Evolutionary conservation across 2,797 vertebrate genomes (phyloP).

Genomic region (Bucorvus abyssinicus): DNA sequence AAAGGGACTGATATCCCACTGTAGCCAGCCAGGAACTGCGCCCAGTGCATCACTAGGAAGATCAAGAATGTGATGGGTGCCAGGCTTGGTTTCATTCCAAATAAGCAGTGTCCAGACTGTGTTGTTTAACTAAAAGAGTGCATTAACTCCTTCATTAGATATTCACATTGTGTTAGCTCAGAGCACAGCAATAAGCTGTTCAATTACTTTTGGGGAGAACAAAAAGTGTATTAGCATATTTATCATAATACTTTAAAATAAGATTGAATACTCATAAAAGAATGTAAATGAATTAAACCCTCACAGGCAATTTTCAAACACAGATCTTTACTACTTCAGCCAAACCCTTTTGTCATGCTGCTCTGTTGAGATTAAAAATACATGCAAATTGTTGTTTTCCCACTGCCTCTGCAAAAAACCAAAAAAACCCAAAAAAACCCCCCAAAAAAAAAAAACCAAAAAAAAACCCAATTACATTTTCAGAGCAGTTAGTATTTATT

Average conservation of each 20-base stretch:
- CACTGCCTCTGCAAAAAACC: not conserved
- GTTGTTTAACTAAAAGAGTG: constrained; percentile 35
- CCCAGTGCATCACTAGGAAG: not conserved
- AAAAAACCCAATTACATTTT: constrained; percentile 47
- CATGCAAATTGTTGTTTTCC: not conserved
- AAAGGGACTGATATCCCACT: not conserved
- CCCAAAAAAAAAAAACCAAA: no score
- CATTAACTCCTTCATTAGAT: not conserved
- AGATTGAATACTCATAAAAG: constrained; percentile 46
- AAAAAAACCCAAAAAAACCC: no score
- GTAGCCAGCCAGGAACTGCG: not conserved
- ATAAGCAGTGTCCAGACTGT: not conserved
- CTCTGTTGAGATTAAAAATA: constrained; percentile 5
- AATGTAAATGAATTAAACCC: constrained; percentile 35
- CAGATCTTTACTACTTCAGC: not conserved
- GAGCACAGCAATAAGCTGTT: constrained; percentile 33
- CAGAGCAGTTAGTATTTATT: not conserved
- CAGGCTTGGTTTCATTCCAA: not conserved
- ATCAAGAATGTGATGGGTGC: not conserved
- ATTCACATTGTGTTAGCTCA: constrained; percentile 10
- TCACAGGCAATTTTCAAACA: constrained; percentile 40
- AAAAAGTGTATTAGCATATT: constrained; percentile 63
- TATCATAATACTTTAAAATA: constrained; percentile 69
- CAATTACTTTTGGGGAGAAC: constrained; percentile 35
- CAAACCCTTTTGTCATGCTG: not conserved